Conservation (phyloP, 2,888 invertebrate genomes). For the Altica lythri region DNA sequence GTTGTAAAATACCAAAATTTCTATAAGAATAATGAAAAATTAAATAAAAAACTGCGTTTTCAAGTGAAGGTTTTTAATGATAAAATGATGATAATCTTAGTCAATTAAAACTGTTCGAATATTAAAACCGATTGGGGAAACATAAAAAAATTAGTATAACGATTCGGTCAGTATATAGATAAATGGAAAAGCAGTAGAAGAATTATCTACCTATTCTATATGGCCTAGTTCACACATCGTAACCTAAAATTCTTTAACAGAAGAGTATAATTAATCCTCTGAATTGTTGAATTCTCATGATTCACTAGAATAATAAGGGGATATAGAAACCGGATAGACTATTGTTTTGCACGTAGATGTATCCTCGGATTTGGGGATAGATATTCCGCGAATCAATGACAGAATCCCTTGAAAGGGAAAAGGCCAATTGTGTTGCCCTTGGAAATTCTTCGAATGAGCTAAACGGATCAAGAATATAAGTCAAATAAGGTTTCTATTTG, state of each 20-base stretch:
- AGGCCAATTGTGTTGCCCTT: conserved; percentile 12
- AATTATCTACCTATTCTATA: no score
- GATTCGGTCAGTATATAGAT: no score
- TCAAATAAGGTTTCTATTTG: conserved; percentile 12
- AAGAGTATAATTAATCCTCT: conserved; percentile 24
- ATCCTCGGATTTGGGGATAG: conserved; percentile 38
- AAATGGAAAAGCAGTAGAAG: no score
- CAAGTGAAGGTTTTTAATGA: no score
- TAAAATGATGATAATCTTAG: no score
- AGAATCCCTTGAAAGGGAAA: conserved; percentile 8
- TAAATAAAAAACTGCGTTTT: no score
- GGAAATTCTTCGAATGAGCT: conserved; percentile 5
- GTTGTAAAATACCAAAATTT: no score
- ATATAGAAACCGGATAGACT: conserved; percentile 7
- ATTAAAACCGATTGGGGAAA: no score
- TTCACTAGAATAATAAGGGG: conserved; percentile 10
- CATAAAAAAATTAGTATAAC: no score
- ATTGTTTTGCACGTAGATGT: conserved; percentile 34
- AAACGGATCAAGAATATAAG: conserved; percentile 8
- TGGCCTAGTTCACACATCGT: no score
- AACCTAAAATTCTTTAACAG: neutral
- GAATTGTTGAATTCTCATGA: conserved; percentile 24
- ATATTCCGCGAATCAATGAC: conserved; percentile 15
- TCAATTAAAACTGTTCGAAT: no score
- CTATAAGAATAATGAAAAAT: no score